Percentiles rank a stretch among this genome's conserved stretches.
Conservation (phyloP, 2,797 vertebrate species). For the Ctenopoma multispine region DNA sequence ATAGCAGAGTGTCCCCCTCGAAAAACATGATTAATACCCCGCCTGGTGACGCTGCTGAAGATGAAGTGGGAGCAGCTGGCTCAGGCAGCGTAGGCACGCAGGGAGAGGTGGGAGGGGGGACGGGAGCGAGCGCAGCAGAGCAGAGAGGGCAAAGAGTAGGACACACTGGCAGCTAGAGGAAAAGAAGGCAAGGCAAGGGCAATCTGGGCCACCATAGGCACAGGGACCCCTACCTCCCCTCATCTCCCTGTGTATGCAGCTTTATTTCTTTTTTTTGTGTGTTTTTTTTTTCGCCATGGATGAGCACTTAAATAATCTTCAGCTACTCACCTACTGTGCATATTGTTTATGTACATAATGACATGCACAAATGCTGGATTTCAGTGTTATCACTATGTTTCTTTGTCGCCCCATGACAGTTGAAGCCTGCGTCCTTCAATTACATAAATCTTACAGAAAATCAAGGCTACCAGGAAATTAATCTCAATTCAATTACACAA, state of each 20-base stretch:
- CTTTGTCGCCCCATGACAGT: constrained; percentile 9
- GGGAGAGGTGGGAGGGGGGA: constrained; percentile 85
- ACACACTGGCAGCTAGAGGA: constrained; percentile 90
- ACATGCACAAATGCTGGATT: constrained; percentile 50
- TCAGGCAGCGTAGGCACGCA: constrained; percentile 95
- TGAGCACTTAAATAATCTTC: constrained; percentile 80
- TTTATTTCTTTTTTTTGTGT: constrained; percentile 27
- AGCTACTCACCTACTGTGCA: constrained; percentile 26
- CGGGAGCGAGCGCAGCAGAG: constrained; percentile 88
- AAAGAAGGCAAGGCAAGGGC: constrained; percentile 86
- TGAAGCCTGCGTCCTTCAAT: constrained; percentile 36
- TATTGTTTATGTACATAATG: constrained; percentile 22
- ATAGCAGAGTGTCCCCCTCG: constrained; percentile 99
- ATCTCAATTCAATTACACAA: constrained; percentile 50
- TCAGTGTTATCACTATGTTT: constrained; percentile 26
- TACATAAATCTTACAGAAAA: constrained; percentile 44
- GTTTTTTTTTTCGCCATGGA: constrained; percentile 24
- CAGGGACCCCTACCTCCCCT: constrained; percentile 67
- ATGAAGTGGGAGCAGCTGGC: constrained; percentile 99
- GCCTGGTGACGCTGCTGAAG: constrained; percentile 99
- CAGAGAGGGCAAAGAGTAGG: constrained; percentile 99
- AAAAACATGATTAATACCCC: constrained; percentile 99
- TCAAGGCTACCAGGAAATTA: constrained; percentile 38
- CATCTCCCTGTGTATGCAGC: constrained; percentile 45
- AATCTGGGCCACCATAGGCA: constrained; percentile 82